These are phyloP conservation scores for Urechis unicinctus DNA, from an alignment of 2,888 invertebrate genomes.

Conservation along the genomic window DNA sequence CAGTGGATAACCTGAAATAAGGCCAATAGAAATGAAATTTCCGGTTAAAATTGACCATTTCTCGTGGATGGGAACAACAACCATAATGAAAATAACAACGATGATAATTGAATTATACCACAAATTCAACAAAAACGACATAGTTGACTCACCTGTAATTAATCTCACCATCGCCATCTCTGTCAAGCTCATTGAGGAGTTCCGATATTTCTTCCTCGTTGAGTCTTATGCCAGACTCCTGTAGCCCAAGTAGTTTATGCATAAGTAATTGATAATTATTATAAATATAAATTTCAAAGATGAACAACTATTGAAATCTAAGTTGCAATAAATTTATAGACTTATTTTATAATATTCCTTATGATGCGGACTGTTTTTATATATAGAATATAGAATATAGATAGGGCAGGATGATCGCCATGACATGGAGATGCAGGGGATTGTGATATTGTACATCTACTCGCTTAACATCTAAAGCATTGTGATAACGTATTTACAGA, in stretches of 20 bases:
- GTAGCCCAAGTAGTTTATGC: background rate
- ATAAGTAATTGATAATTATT: background rate
- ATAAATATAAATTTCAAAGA: background rate
- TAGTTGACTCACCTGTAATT: slow-evolving; percentile 41
- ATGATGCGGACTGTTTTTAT: too few species aligned
- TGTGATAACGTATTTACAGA: too few species aligned
- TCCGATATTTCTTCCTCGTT: slow-evolving; percentile 39
- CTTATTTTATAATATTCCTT: background rate
- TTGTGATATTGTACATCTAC: too few species aligned
- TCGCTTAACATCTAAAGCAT: too few species aligned
- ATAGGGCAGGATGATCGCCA: background rate
- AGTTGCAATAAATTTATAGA: background rate
- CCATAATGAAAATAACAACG: too few species aligned
- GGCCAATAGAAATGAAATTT: too few species aligned
- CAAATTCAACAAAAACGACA: background rate
- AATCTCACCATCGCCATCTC: slow-evolving; percentile 47
- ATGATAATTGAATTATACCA: too few species aligned
- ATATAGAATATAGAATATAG: background rate
- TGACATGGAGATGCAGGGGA: too few species aligned
- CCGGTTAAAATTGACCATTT: too few species aligned
- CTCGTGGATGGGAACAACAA: too few species aligned
- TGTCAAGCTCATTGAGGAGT: slow-evolving; percentile 42
- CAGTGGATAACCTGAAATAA: too few species aligned
- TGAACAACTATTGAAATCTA: too few species aligned
- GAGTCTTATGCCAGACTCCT: slow-evolving; percentile 43